phyloP scores from a whole-genome alignment of 2,888 invertebrate genomes.

The Pediacus dermestoides region DNA sequence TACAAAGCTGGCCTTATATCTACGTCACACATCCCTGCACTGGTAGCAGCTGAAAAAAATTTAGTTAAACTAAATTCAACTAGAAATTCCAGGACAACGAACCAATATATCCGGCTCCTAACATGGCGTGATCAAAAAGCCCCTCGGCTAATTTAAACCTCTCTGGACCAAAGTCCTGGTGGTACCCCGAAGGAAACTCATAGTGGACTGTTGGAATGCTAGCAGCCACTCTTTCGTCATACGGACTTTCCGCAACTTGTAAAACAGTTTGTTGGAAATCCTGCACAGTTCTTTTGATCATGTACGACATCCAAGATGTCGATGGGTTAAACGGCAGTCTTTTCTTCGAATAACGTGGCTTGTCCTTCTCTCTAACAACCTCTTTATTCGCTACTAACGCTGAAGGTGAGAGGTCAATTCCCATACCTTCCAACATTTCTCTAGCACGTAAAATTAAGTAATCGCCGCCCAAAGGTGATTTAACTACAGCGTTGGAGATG shows the following conservation, averaged over 20 bases:
- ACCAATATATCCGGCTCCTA: slow-evolving; percentile 84
- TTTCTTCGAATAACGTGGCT: slow-evolving; percentile 77
- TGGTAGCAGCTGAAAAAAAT: slow-evolving; percentile 60
- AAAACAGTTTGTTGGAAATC: slow-evolving; percentile 66
- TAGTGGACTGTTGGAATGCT: slow-evolving; percentile 90
- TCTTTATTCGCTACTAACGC: slow-evolving; percentile 75
- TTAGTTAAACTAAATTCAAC: background rate
- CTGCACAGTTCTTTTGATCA: slow-evolving; percentile 82
- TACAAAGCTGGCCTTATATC: slow-evolving; percentile 95
- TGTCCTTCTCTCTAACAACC: slow-evolving; percentile 84
- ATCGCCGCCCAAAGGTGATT: slow-evolving; percentile 95
- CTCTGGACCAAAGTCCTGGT: slow-evolving; percentile 93
- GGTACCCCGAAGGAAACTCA: slow-evolving; percentile 97
- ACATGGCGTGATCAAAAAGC: slow-evolving; percentile 90
- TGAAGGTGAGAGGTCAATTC: slow-evolving; percentile 58
- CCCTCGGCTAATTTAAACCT: slow-evolving; percentile 92
- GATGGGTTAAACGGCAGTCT: slow-evolving; percentile 79
- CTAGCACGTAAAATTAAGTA: slow-evolving; percentile 77
- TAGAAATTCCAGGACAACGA: slow-evolving; percentile 21
- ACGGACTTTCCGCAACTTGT: slow-evolving; percentile 86
- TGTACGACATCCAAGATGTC: slow-evolving; percentile 91
- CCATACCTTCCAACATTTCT: slow-evolving; percentile 53
- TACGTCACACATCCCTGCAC: slow-evolving; percentile 95
- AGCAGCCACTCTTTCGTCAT: slow-evolving; percentile 82
- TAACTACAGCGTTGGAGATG: slow-evolving; percentile 89